phyloP scores from a whole-genome alignment of 2,888 invertebrate genomes.

The Drosophila limbata region DNA sequence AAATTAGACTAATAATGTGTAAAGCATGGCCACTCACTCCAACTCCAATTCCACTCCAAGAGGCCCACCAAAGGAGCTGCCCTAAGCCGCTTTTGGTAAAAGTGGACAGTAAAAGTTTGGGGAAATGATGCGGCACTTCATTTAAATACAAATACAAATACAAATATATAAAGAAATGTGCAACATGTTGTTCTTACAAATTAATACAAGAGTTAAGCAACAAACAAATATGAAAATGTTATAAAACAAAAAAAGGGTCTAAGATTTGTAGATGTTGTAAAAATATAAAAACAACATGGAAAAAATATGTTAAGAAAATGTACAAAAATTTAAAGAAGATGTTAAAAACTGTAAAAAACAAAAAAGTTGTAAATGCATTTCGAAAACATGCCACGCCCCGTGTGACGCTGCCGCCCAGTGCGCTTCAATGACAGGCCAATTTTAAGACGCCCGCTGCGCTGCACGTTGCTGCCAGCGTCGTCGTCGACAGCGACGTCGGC shows the following conservation, averaged over 20 bases:
- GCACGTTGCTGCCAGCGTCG: slow-evolving; percentile 22
- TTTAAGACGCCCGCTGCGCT: slow-evolving; percentile 65
- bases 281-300: slow-evolving; percentile 35
- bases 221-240: slow-evolving; percentile 45
- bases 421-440: slow-evolving; percentile 75
- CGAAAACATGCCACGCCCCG: slow-evolving; percentile 48
- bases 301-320: slow-evolving; percentile 64
- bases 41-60: slow-evolving; percentile 13
- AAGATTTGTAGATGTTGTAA: slow-evolving; percentile 43
- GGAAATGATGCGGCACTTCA: slow-evolving; percentile 43
- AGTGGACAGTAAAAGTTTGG: slow-evolving; percentile 77
- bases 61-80: slow-evolving; percentile 64
- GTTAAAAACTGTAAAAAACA: slow-evolving; percentile 46
- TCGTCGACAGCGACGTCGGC: slow-evolving; percentile 7
- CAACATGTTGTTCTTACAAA: slow-evolving; percentile 61
- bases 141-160: slow-evolving; percentile 57
- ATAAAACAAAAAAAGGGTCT: slow-evolving; percentile 5
- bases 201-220: slow-evolving; percentile 42
- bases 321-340: slow-evolving; percentile 64
- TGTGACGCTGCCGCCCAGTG: slow-evolving; percentile 35
- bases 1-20: slow-evolving; percentile 76
- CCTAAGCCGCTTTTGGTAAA: slow-evolving; percentile 64
- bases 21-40: slow-evolving; percentile 58
- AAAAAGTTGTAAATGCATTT: slow-evolving; percentile 56
- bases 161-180: slow-evolving; percentile 45